phyloP scores from a whole-genome alignment of 2,797 vertebrate genomes.

The Pseudochirops cupreus region DNA sequence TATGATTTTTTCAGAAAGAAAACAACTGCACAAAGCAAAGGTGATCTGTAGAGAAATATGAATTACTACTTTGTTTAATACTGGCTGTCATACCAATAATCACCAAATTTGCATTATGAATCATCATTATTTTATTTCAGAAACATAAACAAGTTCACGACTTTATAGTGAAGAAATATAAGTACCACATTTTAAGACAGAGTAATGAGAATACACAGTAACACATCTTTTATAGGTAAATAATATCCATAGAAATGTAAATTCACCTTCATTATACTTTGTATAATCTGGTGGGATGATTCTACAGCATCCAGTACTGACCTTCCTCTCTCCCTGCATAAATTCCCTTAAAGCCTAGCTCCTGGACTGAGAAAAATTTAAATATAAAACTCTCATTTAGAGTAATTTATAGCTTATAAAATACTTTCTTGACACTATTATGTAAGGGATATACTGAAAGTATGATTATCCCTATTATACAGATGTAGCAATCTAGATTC shows the following conservation, averaged over 20 bases:
- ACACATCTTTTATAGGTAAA: background rate
- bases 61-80: background rate
- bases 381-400: background rate
- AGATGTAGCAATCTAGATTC: background rate
- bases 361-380: background rate
- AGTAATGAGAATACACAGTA: background rate
- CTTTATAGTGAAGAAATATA: background rate
- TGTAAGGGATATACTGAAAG: background rate
- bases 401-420: background rate
- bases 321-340: background rate
- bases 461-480: background rate
- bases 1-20: background rate
- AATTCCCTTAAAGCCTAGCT: background rate
- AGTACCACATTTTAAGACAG: background rate
- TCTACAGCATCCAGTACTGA: background rate
- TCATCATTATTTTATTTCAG: background rate
- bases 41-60: background rate
- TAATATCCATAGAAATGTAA: background rate
- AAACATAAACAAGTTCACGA: background rate
- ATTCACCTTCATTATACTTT: background rate
- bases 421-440: background rate
- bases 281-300: background rate
- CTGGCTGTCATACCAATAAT: background rate
- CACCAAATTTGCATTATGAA: background rate
- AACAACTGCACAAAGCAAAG: background rate